Percentiles rank a stretch among this genome's conserved stretches.
Evolutionary conservation across 2,888 invertebrate species (phyloP).

Genomic region (Nycteola revayana): DNA sequence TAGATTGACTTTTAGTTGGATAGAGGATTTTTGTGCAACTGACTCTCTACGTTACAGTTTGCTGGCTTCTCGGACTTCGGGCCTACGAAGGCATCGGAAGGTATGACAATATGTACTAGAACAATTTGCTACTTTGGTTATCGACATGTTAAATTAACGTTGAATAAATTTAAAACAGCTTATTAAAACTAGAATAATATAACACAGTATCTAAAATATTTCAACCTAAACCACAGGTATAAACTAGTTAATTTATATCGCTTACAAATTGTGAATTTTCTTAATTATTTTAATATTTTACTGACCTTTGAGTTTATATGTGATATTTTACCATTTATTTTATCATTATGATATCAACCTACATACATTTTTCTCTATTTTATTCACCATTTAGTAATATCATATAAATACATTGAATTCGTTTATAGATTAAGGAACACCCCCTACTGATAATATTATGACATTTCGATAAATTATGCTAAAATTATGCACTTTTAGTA

Average conservation of each 20-base stretch:
- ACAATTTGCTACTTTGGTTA: too few relatives aligned
- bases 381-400: slow-evolving; percentile 22
- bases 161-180: slow-evolving; percentile 31
- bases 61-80: too few relatives aligned
- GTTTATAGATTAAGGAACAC: slow-evolving; percentile 19
- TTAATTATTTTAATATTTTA: slow-evolving; percentile 14
- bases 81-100: too few relatives aligned
- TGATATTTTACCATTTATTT: slow-evolving; percentile 15
- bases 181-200: slow-evolving; percentile 32
- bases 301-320: slow-evolving; percentile 28
- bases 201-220: slow-evolving; percentile 24
- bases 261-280: slow-evolving; percentile 18
- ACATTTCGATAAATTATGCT: slow-evolving; percentile 40
- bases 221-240: slow-evolving; percentile 25
- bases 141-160: too few relatives aligned
- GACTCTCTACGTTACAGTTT: too few relatives aligned
- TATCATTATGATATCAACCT: slow-evolving; percentile 16
- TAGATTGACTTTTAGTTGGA: too few relatives aligned
- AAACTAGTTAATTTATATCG: slow-evolving; percentile 33
- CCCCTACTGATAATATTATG: slow-evolving; percentile 38
- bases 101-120: too few relatives aligned
- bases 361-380: slow-evolving; percentile 15
- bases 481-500: slow-evolving; percentile 36
- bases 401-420: slow-evolving; percentile 16
- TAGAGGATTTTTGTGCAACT: too few relatives aligned